phyloP scores from a whole-genome alignment of 2,888 invertebrate species.

The Mantis religiosa region DNA sequence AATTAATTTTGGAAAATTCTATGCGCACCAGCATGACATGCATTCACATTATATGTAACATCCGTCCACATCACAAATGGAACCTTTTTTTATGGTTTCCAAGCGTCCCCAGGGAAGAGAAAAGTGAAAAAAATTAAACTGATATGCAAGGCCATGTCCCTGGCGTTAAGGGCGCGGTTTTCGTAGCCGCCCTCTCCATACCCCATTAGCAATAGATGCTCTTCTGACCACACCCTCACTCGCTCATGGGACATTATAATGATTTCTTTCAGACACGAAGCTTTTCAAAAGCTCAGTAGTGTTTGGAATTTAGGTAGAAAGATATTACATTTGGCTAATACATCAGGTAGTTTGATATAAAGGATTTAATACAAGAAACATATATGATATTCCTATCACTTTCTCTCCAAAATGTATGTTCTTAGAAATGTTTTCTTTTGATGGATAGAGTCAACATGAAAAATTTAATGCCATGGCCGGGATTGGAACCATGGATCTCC shows the following conservation, averaged over 20 bases:
- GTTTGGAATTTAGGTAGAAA: too few species aligned
- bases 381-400: too few species aligned
- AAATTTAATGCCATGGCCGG: too few species aligned
- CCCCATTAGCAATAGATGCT: background rate
- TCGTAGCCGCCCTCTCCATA: background rate
- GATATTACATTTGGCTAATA: too few species aligned
- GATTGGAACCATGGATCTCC: too few species aligned
- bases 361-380: too few species aligned
- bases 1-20: background rate
- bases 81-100: background rate
- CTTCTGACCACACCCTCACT: background rate
- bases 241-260: background rate
- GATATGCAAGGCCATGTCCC: background rate
- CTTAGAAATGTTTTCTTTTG: too few species aligned
- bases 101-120: too few species aligned
- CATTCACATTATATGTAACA: background rate
- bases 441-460: too few species aligned
- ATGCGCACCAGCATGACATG: background rate
- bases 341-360: too few species aligned
- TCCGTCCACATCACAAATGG: background rate
- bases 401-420: too few species aligned
- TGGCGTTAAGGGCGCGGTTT: background rate
- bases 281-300: too few species aligned
- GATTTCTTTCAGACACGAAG: background rate
- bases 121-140: background rate